Conservation (phyloP, 30 jellyfish, hydroid and myxozoan genomes). For the Cassiopea andromeda region DNA sequence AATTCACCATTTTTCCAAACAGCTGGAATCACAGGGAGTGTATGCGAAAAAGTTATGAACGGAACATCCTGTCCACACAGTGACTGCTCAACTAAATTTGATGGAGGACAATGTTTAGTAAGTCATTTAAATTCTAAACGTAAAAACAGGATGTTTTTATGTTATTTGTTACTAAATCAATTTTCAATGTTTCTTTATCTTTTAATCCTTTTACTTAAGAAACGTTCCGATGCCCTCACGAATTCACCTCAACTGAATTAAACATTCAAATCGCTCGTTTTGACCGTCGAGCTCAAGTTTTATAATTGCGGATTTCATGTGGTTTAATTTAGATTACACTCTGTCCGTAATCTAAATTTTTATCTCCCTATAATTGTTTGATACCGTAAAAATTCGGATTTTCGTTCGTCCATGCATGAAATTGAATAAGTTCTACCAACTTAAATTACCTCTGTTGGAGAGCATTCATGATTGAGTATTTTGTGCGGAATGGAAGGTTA, state of each 20-base stretch:
- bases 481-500: not conserved
- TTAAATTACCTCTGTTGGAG: not conserved
- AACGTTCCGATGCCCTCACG: constrained; percentile 50
- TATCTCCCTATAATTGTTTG: not conserved
- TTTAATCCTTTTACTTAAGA: constrained; percentile 35
- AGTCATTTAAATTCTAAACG: constrained; percentile 11
- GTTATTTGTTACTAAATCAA: constrained; percentile 40
- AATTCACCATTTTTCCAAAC: constrained; percentile 27
- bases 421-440: not conserved
- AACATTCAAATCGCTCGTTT: constrained; percentile 33
- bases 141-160: constrained; percentile 49
- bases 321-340: constrained; percentile 23
- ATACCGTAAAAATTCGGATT: not conserved
- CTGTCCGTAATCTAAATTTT: not conserved
- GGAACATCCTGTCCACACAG: constrained; percentile 81
- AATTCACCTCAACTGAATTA: constrained; percentile 31
- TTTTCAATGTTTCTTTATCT: constrained; percentile 28
- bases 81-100: constrained; percentile 79
- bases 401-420: not conserved
- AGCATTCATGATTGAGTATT: not conserved
- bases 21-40: constrained; percentile 74
- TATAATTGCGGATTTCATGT: constrained; percentile 41
- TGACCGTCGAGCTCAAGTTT: not conserved
- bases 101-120: constrained; percentile 90
- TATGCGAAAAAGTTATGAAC: constrained; percentile 46